Evolutionary conservation across 2,113 vertebrate species (phyloP).

Genomic region (Eleginops maclovinus): DNA sequence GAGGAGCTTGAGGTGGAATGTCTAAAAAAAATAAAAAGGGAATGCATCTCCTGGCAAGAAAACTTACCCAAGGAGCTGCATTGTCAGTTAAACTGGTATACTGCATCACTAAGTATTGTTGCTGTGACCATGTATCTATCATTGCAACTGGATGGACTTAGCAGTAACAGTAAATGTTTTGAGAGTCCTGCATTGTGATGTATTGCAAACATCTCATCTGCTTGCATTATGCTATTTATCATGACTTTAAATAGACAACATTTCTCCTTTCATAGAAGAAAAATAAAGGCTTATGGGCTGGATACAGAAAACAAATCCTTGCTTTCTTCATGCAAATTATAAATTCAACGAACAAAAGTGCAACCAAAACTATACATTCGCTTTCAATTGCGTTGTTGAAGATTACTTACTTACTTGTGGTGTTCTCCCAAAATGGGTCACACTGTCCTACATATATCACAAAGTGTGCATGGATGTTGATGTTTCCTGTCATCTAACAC

Average conservation of each 20-base stretch:
- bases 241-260: not conserved
- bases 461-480: not conserved
- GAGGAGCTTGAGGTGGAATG: conserved; percentile 1
- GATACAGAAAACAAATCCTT: not conserved
- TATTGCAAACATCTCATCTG: not conserved
- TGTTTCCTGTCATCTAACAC: not conserved
- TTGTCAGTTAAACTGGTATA: conserved; percentile 4
- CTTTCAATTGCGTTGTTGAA: not conserved
- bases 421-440: not conserved
- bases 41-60: not conserved
- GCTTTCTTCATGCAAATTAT: not conserved
- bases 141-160: not conserved
- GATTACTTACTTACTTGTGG: not conserved
- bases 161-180: no score
- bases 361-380: not conserved
- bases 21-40: not conserved
- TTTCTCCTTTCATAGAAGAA: not conserved
- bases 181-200: not conserved
- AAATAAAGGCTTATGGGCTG: not conserved
- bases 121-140: not conserved
- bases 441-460: conserved; percentile 18
- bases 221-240: not conserved
- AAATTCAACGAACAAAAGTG: not conserved
- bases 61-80: not conserved
- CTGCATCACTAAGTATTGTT: not conserved